Conservation (phyloP, 1,140 invertebrate genomes). For the Bombyx mandarina region DNA sequence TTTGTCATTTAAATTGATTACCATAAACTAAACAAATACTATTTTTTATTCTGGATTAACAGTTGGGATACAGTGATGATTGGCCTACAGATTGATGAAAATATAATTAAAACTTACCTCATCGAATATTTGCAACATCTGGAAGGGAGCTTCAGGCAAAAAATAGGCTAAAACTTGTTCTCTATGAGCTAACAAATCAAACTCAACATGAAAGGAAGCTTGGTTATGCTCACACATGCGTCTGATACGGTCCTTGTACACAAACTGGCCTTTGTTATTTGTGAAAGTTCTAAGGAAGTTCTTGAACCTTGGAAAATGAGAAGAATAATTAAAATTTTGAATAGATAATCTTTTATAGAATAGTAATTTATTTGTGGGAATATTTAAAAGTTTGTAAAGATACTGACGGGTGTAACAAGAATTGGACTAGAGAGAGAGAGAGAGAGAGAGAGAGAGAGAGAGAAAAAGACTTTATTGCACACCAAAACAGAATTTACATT, state of each 20-base stretch:
- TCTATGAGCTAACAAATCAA: constrained; percentile 88
- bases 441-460: too few species aligned
- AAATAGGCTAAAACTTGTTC: constrained; percentile 97
- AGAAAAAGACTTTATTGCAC: too few species aligned
- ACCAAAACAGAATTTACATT: too few species aligned
- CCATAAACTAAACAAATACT: too few species aligned
- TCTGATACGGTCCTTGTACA: constrained; percentile 94
- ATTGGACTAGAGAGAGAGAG: too few species aligned
- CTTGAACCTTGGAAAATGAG: constrained; percentile 77
- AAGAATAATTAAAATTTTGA: background rate
- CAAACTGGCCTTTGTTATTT: constrained; percentile 88
- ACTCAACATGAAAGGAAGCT: constrained; percentile 95
- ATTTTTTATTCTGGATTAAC: too few species aligned
- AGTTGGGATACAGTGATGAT: too few species aligned
- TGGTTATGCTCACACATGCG: constrained; percentile 95
- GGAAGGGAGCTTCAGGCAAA: constrained; percentile 95
- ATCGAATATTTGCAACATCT: constrained; percentile 97
- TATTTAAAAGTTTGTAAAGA: background rate
- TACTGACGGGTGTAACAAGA: too few species aligned
- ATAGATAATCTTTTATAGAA: too few species aligned
- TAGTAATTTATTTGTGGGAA: too few species aligned
- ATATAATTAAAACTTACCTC: constrained; percentile 73
- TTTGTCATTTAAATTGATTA: too few species aligned
- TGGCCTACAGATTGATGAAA: too few species aligned
- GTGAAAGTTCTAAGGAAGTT: constrained; percentile 94